phyloP scores from a whole-genome alignment of 2,797 vertebrate genomes.

The Gallirallus australis region DNA sequence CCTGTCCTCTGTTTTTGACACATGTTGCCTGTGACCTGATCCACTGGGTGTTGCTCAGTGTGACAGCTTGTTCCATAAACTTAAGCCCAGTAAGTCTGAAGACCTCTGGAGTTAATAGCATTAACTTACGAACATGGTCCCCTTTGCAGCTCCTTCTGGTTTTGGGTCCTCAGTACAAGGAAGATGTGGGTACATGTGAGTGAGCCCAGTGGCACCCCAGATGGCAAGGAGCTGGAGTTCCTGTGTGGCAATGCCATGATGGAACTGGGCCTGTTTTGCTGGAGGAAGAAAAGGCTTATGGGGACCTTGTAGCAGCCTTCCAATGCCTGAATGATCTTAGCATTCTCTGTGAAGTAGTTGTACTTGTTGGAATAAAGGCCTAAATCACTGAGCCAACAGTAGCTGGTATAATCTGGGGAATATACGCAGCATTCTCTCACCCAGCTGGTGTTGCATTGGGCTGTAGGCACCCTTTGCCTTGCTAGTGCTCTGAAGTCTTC shows the following conservation, averaged over 20 bases:
- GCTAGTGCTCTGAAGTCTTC: background rate
- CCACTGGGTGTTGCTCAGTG: background rate
- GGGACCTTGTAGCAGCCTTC: background rate
- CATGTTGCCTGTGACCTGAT: background rate
- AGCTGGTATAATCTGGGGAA: background rate
- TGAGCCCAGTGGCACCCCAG: background rate
- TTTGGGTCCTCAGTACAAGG: background rate
- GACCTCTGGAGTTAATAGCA: background rate
- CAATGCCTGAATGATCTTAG: background rate
- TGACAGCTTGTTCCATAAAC: background rate
- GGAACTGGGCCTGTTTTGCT: background rate
- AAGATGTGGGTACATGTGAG: background rate
- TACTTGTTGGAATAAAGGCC: background rate
- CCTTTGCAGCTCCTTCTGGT: background rate
- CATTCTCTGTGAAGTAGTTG: background rate
- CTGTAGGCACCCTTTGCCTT: background rate
- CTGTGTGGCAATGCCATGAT: no score
- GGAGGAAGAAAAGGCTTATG: background rate
- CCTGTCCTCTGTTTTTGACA: background rate
- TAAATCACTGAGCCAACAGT: background rate
- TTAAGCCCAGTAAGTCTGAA: background rate
- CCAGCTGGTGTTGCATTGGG: fast-evolving
- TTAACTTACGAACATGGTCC: background rate
- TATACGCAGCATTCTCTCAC: background rate
- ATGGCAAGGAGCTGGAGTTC: no score